phyloP scores from a whole-genome alignment of 2,797 vertebrate species.

The Pangasius macronema region DNA sequence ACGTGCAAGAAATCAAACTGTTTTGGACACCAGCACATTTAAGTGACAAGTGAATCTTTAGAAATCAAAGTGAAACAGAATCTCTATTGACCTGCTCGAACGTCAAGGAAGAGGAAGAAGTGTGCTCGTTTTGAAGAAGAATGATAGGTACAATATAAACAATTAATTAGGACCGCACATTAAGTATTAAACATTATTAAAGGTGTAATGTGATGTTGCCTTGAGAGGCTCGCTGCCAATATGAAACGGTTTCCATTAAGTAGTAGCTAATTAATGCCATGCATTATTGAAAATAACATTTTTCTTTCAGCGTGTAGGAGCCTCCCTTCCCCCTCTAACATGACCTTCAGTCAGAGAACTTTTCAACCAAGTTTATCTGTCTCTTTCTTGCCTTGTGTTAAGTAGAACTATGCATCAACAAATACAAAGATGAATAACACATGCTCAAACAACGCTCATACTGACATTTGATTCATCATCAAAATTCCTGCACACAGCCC shows the following conservation, averaged over 20 bases:
- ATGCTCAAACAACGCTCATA: constrained; percentile 33
- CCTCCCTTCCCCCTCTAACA: constrained; percentile 56
- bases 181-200: constrained; percentile 77
- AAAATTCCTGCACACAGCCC: constrained; percentile 55
- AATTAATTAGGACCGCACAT: constrained; percentile 71
- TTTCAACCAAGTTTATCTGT: constrained; percentile 58
- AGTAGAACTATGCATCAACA: constrained; percentile 22
- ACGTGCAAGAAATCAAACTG: neutral
- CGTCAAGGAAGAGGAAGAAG: constrained; percentile 36
- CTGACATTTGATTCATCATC: constrained; percentile 32
- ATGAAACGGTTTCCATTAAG: constrained; percentile 75
- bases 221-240: constrained; percentile 65
- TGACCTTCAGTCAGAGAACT: constrained; percentile 68
- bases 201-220: constrained; percentile 75
- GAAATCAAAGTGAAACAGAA: constrained; percentile 37
- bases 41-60: constrained; percentile 26
- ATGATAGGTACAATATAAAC: constrained; percentile 68
- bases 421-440: constrained; percentile 30
- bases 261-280: constrained; percentile 71
- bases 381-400: constrained; percentile 56
- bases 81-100: constrained; percentile 29
- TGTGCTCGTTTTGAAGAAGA: constrained; percentile 68
- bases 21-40: constrained; percentile 25
- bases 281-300: constrained; percentile 73
- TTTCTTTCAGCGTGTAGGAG: constrained; percentile 67